Base-by-base conservation (phyloP, 2,888 invertebrate species). In the Idaea biselata region DNA sequence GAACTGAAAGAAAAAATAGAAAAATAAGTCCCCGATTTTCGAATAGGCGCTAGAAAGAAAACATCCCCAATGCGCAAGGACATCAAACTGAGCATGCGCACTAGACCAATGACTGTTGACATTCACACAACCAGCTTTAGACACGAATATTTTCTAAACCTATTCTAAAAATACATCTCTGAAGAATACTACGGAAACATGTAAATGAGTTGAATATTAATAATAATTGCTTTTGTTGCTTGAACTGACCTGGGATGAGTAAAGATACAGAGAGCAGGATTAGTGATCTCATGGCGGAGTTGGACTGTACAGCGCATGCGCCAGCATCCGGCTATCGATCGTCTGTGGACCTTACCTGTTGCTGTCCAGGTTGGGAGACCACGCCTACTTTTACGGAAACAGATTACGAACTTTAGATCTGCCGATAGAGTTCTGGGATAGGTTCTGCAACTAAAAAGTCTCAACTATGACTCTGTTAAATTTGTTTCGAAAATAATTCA, bases 281-380 rank as follows among this genome's bases (percentile, higher is more conserved):
- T 77, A 87, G 82, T 81, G 83, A 80, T 81, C 87, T 86, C 91
- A 92, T 91, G 86, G 75, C 87, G 86, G 79, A 77, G 69, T 79
- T 68, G 79, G 76, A 82, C 76, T 76, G 73, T 69, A 71, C 62
- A 68, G 88, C 91, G 91, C 91, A 91, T 88, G 90, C 72, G 73
- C 80, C 88, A 90, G 91, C 86, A 69, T 91, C 89, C 79, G 69
- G 66, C 59, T 89, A 91, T 91, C 80, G 91, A 91, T 89, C 72
- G 75, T 75, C 81, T 80, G 79, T 78, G 77, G 80, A 81, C 72
- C 73, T 18, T 81, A 91, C 91, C 89, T 91, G 91, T 91, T 91
- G 91, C 89, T 82, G 81, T 80, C 80, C 80, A 69, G 76, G 77
- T 73, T 73, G 68, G 75, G 44, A 44, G 6, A 44, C 80, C 73